These are phyloP conservation scores for Heliconius himera DNA, from an alignment of 1,140 invertebrate genomes.

Conservation along the genomic window DNA sequence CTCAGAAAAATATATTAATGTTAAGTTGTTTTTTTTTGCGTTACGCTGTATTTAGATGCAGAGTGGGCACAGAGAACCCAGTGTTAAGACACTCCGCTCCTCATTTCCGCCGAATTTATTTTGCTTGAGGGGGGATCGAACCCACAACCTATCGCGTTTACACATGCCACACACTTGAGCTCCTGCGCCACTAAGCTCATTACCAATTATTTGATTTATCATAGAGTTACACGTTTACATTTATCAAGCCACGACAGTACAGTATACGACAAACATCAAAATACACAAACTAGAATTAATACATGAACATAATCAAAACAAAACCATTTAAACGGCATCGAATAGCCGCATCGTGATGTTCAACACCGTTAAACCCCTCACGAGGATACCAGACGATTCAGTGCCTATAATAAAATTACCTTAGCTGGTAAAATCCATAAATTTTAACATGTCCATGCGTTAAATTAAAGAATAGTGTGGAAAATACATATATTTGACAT, in stretches of 20 bases:
- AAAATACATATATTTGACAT: neutral
- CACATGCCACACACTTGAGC: too few relatives aligned
- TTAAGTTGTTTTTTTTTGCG: too few relatives aligned
- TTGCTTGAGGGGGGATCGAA: too few relatives aligned
- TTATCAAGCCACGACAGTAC: neutral
- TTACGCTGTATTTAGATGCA: too few relatives aligned
- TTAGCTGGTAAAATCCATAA: neutral
- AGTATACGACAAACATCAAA: neutral
- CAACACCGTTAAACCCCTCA: slow-evolving; percentile 46
- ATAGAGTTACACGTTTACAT: neutral
- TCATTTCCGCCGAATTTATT: too few relatives aligned
- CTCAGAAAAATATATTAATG: neutral
- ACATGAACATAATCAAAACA: slow-evolving; percentile 31
- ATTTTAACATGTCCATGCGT: neutral
- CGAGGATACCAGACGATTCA: slow-evolving; percentile 45
- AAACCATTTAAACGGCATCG: slow-evolving; percentile 31
- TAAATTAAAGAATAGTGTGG: neutral
- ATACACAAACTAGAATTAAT: neutral
- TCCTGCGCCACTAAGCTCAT: neutral
- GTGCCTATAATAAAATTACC: slow-evolving; percentile 39
- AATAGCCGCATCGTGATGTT: slow-evolving; percentile 51
- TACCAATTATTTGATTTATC: neutral
- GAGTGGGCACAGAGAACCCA: too few relatives aligned
- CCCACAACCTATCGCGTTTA: too few relatives aligned
- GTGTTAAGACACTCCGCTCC: too few relatives aligned